phyloP scores from a whole-genome alignment of 2,888 invertebrate genomes.

The Drosophila sordidula region DNA sequence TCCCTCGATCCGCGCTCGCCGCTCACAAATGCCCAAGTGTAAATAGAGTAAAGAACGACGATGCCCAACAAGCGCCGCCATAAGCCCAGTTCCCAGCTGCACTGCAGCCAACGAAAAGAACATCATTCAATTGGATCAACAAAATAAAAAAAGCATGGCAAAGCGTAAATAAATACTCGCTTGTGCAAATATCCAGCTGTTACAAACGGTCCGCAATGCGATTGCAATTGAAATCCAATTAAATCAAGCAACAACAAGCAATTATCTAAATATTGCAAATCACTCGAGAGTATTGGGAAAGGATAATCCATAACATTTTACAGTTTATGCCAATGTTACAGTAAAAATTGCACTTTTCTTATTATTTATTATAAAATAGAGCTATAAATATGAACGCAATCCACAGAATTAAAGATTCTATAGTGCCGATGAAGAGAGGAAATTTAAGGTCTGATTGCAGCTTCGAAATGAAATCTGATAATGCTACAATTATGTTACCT shows the following conservation, averaged over 20 bases:
- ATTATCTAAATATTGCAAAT: not conserved
- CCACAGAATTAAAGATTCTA: too few relatives aligned
- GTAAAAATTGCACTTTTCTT: not conserved
- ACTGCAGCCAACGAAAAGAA: not conserved
- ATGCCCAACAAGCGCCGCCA: not conserved
- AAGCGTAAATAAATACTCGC: conserved; percentile 24
- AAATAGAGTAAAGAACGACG: conserved; percentile 13
- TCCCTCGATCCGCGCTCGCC: not conserved
- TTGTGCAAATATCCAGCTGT: conserved; percentile 11
- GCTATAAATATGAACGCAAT: not conserved
- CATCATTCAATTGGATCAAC: not conserved
- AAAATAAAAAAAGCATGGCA: conserved; percentile 11
- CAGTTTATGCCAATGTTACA: too few relatives aligned
- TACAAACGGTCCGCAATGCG: conserved; percentile 3
- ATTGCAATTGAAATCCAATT: conserved; percentile 7
- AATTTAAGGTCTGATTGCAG: too few relatives aligned
- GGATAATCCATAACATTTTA: too few relatives aligned
- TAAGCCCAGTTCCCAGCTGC: not conserved
- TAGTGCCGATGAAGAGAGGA: too few relatives aligned
- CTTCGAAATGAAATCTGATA: too few relatives aligned
- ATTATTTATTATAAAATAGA: not conserved
- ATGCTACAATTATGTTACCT: too few relatives aligned
- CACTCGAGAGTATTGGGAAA: too few relatives aligned
- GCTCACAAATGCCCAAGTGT: not conserved
- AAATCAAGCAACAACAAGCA: conserved; percentile 3